phyloP scores from a whole-genome alignment of 2,888 invertebrate genomes.

The Xanthia togata region DNA sequence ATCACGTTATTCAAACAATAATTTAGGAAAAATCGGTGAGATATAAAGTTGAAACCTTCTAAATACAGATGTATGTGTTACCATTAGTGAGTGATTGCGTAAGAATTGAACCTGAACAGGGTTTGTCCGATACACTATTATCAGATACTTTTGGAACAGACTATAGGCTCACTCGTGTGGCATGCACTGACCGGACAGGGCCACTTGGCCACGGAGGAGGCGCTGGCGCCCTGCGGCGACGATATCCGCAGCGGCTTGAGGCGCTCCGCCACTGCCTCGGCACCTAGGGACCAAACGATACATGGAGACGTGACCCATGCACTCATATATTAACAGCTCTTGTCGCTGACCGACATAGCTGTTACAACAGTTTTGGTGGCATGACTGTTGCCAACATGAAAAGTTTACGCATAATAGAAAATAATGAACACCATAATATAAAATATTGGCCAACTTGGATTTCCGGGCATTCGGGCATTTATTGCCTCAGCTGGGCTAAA shows the following conservation, averaged over 20 bases:
- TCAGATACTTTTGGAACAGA: neutral
- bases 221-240: conserved; percentile 81
- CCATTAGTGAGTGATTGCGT: neutral
- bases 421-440: neutral
- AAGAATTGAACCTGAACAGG: neutral
- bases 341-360: neutral
- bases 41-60: neutral
- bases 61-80: conserved; percentile 1
- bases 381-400: no score
- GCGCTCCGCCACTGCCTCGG: conserved; percentile 82
- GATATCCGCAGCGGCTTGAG: conserved; percentile 84
- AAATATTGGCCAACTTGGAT: neutral
- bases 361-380: neutral
- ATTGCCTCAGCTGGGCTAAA: neutral
- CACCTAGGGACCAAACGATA: conserved; percentile 68
- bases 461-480: neutral
- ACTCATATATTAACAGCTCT: neutral
- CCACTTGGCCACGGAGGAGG: conserved; percentile 87
- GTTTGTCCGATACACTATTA: neutral
- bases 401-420: neutral
- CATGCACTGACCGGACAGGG: conserved; percentile 87
- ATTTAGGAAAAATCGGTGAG: no score
- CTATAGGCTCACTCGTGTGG: neutral
- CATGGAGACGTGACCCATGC: neutral
- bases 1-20: no score